Conservation (phyloP, 1,140 invertebrate genomes). For the Zeugodacus cucurbitae region DNA sequence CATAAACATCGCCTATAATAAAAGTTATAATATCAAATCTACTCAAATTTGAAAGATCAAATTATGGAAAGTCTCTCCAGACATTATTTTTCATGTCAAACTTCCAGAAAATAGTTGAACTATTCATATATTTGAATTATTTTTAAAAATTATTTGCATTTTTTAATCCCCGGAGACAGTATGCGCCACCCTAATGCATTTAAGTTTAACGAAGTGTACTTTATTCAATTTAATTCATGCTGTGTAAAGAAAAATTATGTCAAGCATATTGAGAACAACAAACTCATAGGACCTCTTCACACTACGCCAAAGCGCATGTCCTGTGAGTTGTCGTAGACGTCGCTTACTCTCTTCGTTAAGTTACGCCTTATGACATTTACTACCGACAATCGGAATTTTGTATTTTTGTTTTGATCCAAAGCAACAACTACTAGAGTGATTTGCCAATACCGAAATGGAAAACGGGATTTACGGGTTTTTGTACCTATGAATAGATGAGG, state of each 20-base stretch:
- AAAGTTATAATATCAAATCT: no score
- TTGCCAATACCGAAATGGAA: not conserved
- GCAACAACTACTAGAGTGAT: not conserved
- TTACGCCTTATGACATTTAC: not conserved
- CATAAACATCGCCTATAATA: no score
- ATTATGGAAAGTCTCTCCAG: no score
- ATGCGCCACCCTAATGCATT: not conserved
- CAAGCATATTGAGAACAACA: conserved; percentile 14
- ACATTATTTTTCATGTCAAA: no score
- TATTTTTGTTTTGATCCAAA: conserved; percentile 30
- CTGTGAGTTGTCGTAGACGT: not conserved
- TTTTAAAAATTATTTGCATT: no score
- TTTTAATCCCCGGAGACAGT: no score
- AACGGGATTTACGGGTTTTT: not conserved
- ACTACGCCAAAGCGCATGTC: not conserved
- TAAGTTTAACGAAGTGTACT: conserved; percentile 27
- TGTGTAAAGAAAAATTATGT: conserved; percentile 6
- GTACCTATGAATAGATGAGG: not conserved
- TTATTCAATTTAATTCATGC: conserved; percentile 25
- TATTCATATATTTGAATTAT: no score
- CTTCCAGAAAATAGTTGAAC: no score
- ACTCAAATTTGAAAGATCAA: no score
- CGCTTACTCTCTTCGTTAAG: not conserved
- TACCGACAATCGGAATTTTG: not conserved
- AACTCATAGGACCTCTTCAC: not conserved